Percentiles rank a stretch among this genome's conserved stretches.
Conservation (phyloP, 2,113 vertebrate species). For the Camarhynchus parvulus region DNA sequence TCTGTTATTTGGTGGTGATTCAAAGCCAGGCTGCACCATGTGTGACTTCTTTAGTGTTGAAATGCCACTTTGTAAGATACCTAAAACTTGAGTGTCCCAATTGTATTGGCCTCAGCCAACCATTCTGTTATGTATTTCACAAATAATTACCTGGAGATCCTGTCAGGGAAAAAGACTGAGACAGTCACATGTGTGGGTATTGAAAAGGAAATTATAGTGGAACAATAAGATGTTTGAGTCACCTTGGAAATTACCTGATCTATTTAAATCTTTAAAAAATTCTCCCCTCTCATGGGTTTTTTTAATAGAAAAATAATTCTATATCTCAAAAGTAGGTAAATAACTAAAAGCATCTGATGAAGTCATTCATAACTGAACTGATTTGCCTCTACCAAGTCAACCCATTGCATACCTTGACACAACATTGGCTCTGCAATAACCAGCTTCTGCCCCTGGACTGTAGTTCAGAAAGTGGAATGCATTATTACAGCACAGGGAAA, state of each 20-base stretch:
- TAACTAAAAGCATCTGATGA: neutral
- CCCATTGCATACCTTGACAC: neutral
- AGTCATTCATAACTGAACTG: neutral
- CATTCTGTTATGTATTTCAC: neutral
- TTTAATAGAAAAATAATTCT: neutral
- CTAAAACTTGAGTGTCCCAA: neutral
- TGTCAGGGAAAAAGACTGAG: neutral
- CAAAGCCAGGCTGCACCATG: neutral
- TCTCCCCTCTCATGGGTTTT: neutral
- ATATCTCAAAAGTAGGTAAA: neutral
- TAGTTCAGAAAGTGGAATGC: neutral
- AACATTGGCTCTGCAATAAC: neutral
- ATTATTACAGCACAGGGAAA: neutral
- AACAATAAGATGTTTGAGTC: neutral
- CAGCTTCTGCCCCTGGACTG: neutral
- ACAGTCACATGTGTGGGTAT: neutral
- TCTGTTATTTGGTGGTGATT: neutral
- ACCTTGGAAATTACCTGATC: neutral
- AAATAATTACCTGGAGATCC: neutral
- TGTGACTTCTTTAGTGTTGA: neutral
- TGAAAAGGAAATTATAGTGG: neutral
- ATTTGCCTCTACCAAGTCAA: neutral
- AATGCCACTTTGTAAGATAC: neutral
- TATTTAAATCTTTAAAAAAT: neutral
- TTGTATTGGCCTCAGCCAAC: neutral